Evolutionary conservation across 2,797 vertebrate genomes (phyloP).

Genomic region (Gymnoscopelus braueri): DNA sequence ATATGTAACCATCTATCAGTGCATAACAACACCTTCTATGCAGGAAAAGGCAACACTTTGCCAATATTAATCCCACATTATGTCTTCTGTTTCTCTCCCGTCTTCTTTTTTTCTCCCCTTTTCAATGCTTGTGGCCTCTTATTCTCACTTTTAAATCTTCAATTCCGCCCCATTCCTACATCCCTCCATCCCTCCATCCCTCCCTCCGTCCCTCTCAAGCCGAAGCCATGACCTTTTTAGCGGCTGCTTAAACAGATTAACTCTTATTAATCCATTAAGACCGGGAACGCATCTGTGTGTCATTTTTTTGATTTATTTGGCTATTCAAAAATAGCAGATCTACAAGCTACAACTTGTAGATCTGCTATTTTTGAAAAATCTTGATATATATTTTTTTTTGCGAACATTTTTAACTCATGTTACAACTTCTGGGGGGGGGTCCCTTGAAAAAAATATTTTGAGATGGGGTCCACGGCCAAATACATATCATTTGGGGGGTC

Average conservation of each 20-base stretch:
- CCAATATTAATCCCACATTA: not conserved
- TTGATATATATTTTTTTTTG: too few species aligned
- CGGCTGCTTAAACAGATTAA: conserved; percentile 82
- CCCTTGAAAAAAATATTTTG: too few species aligned
- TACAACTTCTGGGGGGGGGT: too few species aligned
- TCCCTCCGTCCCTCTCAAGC: conserved; percentile 53
- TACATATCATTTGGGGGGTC: too few species aligned
- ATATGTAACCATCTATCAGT: conserved; percentile 27
- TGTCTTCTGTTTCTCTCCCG: not conserved
- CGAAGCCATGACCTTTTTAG: conserved; percentile 79
- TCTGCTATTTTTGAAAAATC: too few species aligned
- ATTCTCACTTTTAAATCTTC: conserved; percentile 55
- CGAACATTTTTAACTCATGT: too few species aligned
- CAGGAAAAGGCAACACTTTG: conserved; percentile 7
- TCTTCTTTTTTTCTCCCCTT: not conserved
- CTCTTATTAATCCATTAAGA: too few species aligned
- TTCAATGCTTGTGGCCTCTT: conserved; percentile 19
- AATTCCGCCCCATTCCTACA: conserved; percentile 56
- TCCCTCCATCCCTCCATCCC: conserved; percentile 39
- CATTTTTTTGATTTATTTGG: too few species aligned
- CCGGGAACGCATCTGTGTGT: too few species aligned
- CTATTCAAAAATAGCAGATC: too few species aligned
- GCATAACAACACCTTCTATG: conserved; percentile 18
- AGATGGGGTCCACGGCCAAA: too few species aligned
- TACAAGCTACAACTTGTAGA: too few species aligned